phyloP scores from a whole-genome alignment of 2,113 vertebrate species.

The Rissa tridactyla region DNA sequence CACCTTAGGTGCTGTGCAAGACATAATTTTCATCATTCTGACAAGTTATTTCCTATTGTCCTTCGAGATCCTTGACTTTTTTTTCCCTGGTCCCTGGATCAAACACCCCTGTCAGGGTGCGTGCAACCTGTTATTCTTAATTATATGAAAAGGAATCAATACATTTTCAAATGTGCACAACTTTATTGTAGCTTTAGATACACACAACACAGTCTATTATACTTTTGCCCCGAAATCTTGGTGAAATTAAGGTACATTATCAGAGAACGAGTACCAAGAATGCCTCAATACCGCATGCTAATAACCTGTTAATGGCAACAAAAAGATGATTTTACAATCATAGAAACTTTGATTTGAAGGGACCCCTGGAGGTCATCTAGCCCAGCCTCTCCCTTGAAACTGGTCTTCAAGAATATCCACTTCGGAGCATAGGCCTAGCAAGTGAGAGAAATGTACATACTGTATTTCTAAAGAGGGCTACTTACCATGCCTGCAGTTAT shows the following conservation, averaged over 20 bases:
- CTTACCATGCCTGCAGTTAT: background rate
- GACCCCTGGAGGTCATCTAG: background rate
- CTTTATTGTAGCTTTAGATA: background rate
- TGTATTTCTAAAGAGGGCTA: background rate
- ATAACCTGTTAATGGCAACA: background rate
- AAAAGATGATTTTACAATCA: background rate
- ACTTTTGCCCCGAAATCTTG: background rate
- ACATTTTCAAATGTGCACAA: background rate
- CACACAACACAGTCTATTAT: background rate
- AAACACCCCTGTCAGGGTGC: background rate
- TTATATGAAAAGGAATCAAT: background rate
- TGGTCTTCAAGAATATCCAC: background rate
- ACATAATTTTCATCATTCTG: background rate
- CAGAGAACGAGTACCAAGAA: background rate
- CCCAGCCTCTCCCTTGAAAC: background rate
- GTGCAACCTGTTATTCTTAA: background rate
- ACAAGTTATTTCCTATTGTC: background rate
- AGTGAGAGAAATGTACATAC: background rate
- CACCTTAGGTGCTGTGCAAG: background rate
- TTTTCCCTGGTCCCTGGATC: background rate
- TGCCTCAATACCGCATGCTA: background rate
- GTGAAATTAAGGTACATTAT: background rate
- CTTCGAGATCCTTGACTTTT: background rate
- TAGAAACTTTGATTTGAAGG: background rate
- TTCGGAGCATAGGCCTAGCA: background rate